Conservation (phyloP, 1,140 invertebrate genomes). For the Chrysoperla carnea region DNA sequence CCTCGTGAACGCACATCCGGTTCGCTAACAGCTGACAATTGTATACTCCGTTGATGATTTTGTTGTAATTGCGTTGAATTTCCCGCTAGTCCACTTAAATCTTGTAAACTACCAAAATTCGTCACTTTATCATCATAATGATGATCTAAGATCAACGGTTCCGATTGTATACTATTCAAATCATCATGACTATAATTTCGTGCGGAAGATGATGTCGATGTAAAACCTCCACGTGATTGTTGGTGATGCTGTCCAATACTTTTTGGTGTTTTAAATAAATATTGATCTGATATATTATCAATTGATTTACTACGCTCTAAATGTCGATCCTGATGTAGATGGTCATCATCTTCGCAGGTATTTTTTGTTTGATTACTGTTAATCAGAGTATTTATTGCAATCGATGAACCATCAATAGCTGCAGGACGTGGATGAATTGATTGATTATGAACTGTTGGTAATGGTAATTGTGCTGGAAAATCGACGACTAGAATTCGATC, state of each 20-base stretch:
- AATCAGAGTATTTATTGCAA: conserved; percentile 7
- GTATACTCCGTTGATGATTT: conserved; percentile 3
- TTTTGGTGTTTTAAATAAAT: too few relatives aligned
- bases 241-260: too few relatives aligned
- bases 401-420: conserved; percentile 13
- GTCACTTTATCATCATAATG: not conserved
- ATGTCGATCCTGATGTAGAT: too few relatives aligned
- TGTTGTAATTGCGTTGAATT: too few relatives aligned
- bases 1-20: conserved; percentile 13
- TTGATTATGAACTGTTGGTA: conserved; percentile 4
- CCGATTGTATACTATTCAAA: conserved; percentile 17
- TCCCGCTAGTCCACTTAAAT: conserved; percentile 9
- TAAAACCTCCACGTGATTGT: too few relatives aligned
- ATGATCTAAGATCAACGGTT: not conserved
- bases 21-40: conserved; percentile 16
- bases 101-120: conserved; percentile 19
- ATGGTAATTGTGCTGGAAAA: conserved; percentile 33
- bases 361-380: too few relatives aligned
- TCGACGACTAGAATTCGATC: conserved; percentile 69
- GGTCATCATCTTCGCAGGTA: not conserved
- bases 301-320: too few relatives aligned
- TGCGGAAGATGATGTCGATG: too few relatives aligned
- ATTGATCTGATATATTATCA: too few relatives aligned
- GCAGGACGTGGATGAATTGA: conserved; percentile 12
- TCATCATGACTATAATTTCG: conserved; percentile 30